These are phyloP conservation scores for Hemaris fuciformis DNA, from an alignment of 2,888 invertebrate genomes.

Conservation along the genomic window DNA sequence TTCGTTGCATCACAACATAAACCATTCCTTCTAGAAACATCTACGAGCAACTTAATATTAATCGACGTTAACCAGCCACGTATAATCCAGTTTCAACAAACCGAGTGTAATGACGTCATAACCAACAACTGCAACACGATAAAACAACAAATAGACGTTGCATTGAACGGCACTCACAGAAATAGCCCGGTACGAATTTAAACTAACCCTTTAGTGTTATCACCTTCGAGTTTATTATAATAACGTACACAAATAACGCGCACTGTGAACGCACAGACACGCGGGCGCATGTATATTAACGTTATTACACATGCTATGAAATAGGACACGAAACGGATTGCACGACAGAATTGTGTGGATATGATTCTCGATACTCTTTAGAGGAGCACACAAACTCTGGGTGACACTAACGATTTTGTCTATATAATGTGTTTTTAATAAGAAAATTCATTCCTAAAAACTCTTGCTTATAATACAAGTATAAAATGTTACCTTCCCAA, in stretches of 20 bases:
- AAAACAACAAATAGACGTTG: constrained; percentile 32
- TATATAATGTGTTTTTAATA: too few species aligned
- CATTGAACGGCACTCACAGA: constrained; percentile 66
- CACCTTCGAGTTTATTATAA: constrained; percentile 73
- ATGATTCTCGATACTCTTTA: neutral
- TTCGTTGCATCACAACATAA: neutral
- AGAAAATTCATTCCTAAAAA: too few species aligned
- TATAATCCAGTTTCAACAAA: neutral
- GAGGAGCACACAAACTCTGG: too few species aligned
- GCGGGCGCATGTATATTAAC: constrained; percentile 51
- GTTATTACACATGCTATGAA: constrained; percentile 47
- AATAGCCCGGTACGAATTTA: constrained; percentile 72
- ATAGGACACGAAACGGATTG: constrained; percentile 39
- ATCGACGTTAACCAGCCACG: neutral
- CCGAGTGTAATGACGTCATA: neutral
- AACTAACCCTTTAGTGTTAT: constrained; percentile 62
- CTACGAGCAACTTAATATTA: neutral
- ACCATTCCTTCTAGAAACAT: neutral
- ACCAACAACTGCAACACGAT: neutral
- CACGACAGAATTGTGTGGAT: constrained; percentile 22
- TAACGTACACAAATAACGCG: constrained; percentile 66
- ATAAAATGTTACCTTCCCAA: too few species aligned
- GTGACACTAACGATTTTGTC: too few species aligned
- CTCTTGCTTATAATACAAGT: too few species aligned
- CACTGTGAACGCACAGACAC: constrained; percentile 63